Evolutionary conservation across 2,113 vertebrate species (phyloP).

Genomic region (Laticauda laticaudata): DNA sequence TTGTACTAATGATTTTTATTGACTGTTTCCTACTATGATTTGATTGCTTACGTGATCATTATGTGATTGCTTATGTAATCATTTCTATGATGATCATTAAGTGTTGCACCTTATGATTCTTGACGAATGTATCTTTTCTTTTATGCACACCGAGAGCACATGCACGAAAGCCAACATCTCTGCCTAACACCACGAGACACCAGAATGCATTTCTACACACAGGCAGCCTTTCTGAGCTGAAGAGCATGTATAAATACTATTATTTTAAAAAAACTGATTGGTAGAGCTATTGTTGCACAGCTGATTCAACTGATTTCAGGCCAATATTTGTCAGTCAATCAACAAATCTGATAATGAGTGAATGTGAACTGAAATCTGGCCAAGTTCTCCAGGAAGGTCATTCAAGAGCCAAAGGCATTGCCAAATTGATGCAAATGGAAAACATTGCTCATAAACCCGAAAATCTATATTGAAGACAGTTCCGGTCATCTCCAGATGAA

Average conservation of each 20-base stretch:
- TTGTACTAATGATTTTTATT: too few species aligned
- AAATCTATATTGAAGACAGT: neutral
- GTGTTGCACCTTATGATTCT: too few species aligned
- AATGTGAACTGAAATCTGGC: neutral
- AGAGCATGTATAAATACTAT: neutral
- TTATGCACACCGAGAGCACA: too few species aligned
- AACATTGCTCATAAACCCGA: neutral
- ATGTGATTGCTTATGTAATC: too few species aligned
- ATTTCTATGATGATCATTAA: too few species aligned
- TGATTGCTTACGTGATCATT: too few species aligned
- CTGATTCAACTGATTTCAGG: neutral
- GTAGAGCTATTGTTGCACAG: neutral
- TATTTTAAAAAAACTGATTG: neutral
- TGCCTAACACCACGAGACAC: neutral
- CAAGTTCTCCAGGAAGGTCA: neutral
- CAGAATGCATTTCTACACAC: neutral
- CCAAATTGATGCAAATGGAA: neutral
- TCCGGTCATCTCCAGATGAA: slow-evolving; percentile 36
- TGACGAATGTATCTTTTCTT: too few species aligned
- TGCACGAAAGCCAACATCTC: neutral
- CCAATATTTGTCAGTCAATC: neutral
- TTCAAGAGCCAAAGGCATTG: neutral
- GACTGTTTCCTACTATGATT: too few species aligned
- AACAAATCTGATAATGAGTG: neutral
- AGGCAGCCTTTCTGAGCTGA: neutral